These are phyloP conservation scores for Rafetus swinhoei DNA, from an alignment of 2,113 vertebrate genomes.

Conservation along the genomic window DNA sequence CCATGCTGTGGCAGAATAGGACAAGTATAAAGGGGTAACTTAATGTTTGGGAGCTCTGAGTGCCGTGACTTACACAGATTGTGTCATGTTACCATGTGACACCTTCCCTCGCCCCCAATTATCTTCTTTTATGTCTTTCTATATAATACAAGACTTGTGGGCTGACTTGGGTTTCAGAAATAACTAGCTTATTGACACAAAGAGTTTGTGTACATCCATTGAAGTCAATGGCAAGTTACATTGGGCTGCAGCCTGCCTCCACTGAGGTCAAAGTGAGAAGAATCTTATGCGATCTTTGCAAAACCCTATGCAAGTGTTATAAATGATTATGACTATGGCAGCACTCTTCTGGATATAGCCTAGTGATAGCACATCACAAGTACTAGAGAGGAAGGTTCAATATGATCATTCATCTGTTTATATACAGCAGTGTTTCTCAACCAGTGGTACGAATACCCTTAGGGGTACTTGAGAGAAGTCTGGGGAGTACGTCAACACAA, in stretches of 20 bases:
- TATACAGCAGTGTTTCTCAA: not conserved
- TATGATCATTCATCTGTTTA: not conserved
- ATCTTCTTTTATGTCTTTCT: not conserved
- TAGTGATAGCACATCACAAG: not conserved
- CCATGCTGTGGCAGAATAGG: not conserved
- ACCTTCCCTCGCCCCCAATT: not conserved
- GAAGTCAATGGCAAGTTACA: not conserved
- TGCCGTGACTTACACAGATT: not conserved
- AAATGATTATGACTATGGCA: not conserved
- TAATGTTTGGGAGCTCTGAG: not conserved
- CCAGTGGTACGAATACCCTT: too few species aligned
- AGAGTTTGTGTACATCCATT: not conserved
- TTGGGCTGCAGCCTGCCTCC: not conserved
- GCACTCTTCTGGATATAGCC: not conserved
- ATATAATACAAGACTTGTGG: not conserved
- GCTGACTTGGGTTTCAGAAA: not conserved
- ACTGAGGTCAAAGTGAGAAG: rapidly evolving
- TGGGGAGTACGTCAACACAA: too few species aligned
- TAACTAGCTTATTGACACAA: not conserved
- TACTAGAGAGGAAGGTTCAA: rapidly evolving
- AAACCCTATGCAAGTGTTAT: not conserved
- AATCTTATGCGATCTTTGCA: rapidly evolving
- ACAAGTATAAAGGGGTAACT: not conserved
- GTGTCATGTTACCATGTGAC: not conserved
- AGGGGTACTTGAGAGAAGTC: too few species aligned